Evolutionary conservation across 1,140 invertebrate genomes (phyloP).

Genomic region (Doryteuthis pealeii): DNA sequence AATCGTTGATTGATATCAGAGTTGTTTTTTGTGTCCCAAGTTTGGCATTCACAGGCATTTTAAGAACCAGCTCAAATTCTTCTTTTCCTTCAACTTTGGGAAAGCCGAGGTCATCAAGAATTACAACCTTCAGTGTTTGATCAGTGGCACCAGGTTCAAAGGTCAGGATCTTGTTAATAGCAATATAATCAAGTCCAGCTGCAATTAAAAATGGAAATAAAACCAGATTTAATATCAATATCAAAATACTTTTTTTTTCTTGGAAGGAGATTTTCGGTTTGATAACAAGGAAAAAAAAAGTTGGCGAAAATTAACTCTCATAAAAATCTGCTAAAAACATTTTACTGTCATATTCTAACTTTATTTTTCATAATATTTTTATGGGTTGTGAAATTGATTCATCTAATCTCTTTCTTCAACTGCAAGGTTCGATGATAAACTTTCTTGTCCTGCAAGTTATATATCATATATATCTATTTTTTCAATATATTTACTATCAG

Average conservation of each 20-base stretch:
- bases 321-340: no score
- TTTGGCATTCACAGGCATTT: conserved; percentile 51
- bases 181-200: conserved; percentile 60
- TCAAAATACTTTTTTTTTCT: no score
- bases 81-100: conserved; percentile 57
- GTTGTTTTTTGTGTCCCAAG: conserved; percentile 53
- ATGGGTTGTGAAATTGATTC: no score
- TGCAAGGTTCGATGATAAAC: no score
- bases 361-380: no score
- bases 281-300: no score
- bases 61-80: conserved; percentile 52
- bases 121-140: conserved; percentile 49
- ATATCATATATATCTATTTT: neutral
- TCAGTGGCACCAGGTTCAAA: conserved; percentile 55
- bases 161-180: conserved; percentile 54
- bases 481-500: neutral
- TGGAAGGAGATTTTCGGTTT: no score
- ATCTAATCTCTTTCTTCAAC: no score
- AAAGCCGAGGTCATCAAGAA: conserved; percentile 59
- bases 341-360: no score
- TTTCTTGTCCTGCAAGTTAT: no score
- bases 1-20: conserved; percentile 56
- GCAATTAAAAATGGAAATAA: conserved; percentile 18
- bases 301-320: no score
- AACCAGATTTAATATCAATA: conserved; percentile 9